Percentiles rank a stretch among this genome's conserved stretches.
Evolutionary conservation across 2,113 vertebrate genomes (phyloP).

Genomic region (Saguinus imperator): DNA sequence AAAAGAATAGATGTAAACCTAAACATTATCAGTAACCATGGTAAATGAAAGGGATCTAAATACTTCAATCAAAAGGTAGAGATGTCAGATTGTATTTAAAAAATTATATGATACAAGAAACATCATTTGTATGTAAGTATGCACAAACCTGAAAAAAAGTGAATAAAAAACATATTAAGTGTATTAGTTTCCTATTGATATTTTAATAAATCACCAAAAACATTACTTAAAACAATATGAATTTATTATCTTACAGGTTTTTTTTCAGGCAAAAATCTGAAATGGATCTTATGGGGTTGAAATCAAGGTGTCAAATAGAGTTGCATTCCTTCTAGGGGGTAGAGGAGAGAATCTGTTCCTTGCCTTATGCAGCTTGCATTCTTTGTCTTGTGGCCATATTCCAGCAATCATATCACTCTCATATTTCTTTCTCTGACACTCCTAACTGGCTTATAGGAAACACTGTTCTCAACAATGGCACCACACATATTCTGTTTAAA

Average conservation of each 20-base stretch:
- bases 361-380: background rate
- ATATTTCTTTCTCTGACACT: background rate
- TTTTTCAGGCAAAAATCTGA: background rate
- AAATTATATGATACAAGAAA: background rate
- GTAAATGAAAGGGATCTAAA: background rate
- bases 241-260: background rate
- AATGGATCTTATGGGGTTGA: background rate
- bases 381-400: background rate
- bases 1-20: background rate
- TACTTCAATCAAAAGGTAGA: background rate
- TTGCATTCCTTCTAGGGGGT: background rate
- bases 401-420: background rate
- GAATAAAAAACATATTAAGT: background rate
- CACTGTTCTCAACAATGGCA: background rate
- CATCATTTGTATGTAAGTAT: background rate
- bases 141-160: background rate
- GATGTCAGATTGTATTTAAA: background rate
- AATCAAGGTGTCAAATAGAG: background rate
- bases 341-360: background rate
- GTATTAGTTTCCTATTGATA: background rate
- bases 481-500: background rate
- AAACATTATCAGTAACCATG: background rate
- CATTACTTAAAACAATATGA: background rate
- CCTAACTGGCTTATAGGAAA: background rate
- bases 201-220: background rate